phyloP scores from a whole-genome alignment of 2,888 invertebrate species.

The Cataglyphis rosenhaueri region DNA sequence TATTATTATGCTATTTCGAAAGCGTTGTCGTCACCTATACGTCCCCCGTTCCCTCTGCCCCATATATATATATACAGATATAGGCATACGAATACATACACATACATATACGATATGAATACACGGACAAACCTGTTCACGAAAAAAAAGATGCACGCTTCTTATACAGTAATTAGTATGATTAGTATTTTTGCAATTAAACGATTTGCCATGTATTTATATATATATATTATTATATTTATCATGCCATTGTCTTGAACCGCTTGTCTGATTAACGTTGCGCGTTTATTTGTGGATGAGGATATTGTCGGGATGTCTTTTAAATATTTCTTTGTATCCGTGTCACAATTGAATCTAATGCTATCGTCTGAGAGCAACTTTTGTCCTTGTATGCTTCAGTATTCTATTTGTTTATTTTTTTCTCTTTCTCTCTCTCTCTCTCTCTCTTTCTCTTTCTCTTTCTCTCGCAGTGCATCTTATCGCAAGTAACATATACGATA shows the following conservation, averaged over 20 bases:
- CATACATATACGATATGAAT: constrained; percentile 16
- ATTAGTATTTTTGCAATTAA: constrained; percentile 63
- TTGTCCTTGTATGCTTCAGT: constrained; percentile 60
- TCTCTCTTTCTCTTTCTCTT: not conserved
- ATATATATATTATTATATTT: constrained; percentile 62
- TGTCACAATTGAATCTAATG: constrained; percentile 53
- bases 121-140: constrained; percentile 63
- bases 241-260: constrained; percentile 75
- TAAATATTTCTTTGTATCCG: constrained; percentile 51
- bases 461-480: constrained; percentile 63
- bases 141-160: constrained; percentile 75
- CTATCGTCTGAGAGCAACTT: constrained; percentile 57
- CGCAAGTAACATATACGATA: constrained; percentile 64
- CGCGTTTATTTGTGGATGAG: constrained; percentile 69
- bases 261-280: constrained; percentile 71
- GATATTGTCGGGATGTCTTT: constrained; percentile 62
- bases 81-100: constrained; percentile 11
- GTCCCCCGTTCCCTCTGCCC: constrained; percentile 6
- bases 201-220: constrained; percentile 67
- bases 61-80: constrained; percentile 22
- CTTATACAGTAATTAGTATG: constrained; percentile 70
- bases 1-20: constrained; percentile 76
- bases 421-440: not conserved
- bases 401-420: constrained; percentile 59
- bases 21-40: constrained; percentile 72